phyloP scores from a whole-genome alignment of 2,888 invertebrate genomes.

The Acrocyrtus sp. region DNA sequence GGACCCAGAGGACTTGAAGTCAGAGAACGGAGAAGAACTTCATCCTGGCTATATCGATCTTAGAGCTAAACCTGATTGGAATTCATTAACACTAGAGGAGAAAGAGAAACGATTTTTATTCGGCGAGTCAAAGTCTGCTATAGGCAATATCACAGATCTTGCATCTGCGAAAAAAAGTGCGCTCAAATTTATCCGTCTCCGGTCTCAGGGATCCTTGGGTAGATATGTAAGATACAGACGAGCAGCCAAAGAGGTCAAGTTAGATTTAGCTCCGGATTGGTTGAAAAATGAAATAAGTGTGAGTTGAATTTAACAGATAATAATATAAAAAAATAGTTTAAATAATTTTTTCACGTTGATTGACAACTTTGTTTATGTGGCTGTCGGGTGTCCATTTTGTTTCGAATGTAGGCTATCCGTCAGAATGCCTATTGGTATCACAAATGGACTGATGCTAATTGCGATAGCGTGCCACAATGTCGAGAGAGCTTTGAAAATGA shows the following conservation, averaged over 20 bases:
- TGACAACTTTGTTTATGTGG: no score
- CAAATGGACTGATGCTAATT: constrained; percentile 12
- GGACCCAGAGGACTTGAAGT: constrained; percentile 13
- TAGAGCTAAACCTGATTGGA: constrained; percentile 2
- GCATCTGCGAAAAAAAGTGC: no score
- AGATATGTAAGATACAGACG: constrained; percentile 3
- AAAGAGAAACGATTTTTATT: constrained; percentile 12
- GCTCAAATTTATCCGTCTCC: neutral
- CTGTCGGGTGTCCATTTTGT: no score
- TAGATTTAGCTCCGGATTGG: constrained; percentile 14
- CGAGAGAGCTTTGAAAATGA: constrained; percentile 11
- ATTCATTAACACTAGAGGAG: neutral
- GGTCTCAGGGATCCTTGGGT: neutral
- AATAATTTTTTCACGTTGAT: no score
- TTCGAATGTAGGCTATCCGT: no score
- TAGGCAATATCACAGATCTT: no score
- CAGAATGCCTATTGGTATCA: neutral
- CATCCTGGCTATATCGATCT: constrained; percentile 8
- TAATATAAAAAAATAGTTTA: no score
- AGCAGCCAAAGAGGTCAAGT: neutral
- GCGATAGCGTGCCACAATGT: constrained; percentile 7
- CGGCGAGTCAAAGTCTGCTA: no score
- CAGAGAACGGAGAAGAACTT: neutral
- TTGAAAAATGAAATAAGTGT: constrained; percentile 5
- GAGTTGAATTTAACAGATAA: no score